Conservation (phyloP, 1,140 invertebrate genomes). For the Neuroterus valhalla region DNA sequence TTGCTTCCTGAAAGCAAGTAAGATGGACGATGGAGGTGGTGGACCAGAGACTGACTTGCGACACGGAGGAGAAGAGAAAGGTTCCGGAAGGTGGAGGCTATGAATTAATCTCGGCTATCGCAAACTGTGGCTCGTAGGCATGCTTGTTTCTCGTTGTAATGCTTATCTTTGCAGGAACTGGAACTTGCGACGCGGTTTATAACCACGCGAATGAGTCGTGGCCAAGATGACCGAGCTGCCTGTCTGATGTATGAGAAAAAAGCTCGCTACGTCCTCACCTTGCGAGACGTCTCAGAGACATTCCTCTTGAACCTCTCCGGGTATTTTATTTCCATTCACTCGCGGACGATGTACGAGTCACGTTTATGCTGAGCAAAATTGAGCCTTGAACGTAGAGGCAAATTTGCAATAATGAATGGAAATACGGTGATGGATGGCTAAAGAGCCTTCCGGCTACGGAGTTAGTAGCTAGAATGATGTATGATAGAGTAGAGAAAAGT, state of each 20-base stretch:
- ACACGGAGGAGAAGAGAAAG: neutral
- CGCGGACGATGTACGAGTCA: too few relatives aligned
- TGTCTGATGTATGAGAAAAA: conserved; percentile 15
- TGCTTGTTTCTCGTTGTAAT: conserved; percentile 60
- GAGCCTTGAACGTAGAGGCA: too few relatives aligned
- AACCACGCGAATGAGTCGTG: conserved; percentile 30
- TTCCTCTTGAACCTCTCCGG: neutral
- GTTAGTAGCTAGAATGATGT: too few relatives aligned
- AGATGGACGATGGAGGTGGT: neutral
- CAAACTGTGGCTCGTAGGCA: conserved; percentile 50
- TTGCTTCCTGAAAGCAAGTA: neutral
- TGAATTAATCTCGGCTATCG: conserved; percentile 60
- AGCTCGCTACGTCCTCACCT: conserved; percentile 23
- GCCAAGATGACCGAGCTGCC: conserved; percentile 7
- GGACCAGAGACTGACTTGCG: neutral
- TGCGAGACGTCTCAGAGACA: neutral
- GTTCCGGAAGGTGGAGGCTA: conserved; percentile 37
- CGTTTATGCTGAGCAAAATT: too few relatives aligned
- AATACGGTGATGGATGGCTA: too few relatives aligned
- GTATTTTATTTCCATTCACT: too few relatives aligned
- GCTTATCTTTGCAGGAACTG: conserved; percentile 62
- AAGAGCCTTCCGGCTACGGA: too few relatives aligned
- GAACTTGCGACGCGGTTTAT: conserved; percentile 47
- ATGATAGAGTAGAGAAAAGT: too few relatives aligned
- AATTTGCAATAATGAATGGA: too few relatives aligned